phyloP scores from a whole-genome alignment of 2,888 invertebrate species.

The Cistogaster globosa region DNA sequence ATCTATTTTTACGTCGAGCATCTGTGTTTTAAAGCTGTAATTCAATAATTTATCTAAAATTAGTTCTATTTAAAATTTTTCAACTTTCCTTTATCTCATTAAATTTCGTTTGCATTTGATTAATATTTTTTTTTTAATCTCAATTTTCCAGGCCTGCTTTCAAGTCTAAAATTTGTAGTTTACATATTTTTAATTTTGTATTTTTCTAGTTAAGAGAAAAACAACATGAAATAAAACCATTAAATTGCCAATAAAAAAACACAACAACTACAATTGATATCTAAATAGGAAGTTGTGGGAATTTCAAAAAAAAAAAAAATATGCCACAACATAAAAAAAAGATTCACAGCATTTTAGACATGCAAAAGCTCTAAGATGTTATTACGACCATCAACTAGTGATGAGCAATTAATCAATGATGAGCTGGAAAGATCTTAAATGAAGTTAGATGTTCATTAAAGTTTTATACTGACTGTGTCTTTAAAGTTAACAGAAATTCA shows the following conservation, averaged over 20 bases:
- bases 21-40: no score
- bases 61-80: no score
- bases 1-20: no score
- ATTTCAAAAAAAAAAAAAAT: slow-evolving; percentile 6
- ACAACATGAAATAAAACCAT: slow-evolving; percentile 34
- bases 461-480: background rate
- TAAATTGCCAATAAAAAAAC: slow-evolving; percentile 53
- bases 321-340: no score
- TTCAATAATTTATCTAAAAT: no score
- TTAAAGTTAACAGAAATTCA: no score
- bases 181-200: background rate
- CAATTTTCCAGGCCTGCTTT: background rate
- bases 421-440: background rate
- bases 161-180: slow-evolving; percentile 5
- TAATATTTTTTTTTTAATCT: background rate
- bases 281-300: slow-evolving; percentile 62
- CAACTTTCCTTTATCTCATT: no score
- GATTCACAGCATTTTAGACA: background rate
- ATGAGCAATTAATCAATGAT: slow-evolving; percentile 12
- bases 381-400: slow-evolving; percentile 10
- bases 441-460: background rate
- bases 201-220: slow-evolving; percentile 25
- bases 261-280: slow-evolving; percentile 29
- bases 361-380: slow-evolving; percentile 7
- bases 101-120: background rate